A percentile compares a stretch with the other conserved stretches of the same genome.
Conservation (phyloP, 2,888 invertebrate genomes). For the Tridacna gigas region DNA sequence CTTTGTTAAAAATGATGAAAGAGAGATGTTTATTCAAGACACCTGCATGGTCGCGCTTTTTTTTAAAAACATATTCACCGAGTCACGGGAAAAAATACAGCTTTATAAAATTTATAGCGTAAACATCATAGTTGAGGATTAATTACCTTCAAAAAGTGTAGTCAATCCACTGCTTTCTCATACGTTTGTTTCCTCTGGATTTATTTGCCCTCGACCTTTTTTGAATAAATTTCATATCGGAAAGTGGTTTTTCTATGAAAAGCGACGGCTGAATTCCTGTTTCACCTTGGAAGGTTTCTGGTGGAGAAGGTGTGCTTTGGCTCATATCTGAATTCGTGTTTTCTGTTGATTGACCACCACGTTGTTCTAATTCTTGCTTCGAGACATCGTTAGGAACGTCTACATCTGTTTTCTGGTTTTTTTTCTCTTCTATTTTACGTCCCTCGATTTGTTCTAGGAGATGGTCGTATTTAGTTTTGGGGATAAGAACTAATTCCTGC, state of each 20-base stretch:
- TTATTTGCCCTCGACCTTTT: constrained; percentile 8
- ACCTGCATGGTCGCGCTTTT: neutral
- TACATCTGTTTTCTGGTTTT: neutral
- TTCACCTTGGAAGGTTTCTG: neutral
- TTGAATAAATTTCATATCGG: constrained; percentile 36
- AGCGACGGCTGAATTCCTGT: constrained; percentile 25
- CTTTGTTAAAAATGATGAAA: neutral
- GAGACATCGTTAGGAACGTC: neutral
- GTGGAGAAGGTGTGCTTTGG: neutral
- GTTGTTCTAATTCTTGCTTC: neutral
- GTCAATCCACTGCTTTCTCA: neutral
- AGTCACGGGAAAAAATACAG: neutral
- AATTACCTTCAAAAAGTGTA: neutral
- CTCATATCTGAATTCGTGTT: neutral
- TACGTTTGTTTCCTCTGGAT: constrained; percentile 5
- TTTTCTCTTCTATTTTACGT: neutral
- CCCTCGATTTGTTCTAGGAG: constrained; percentile 26
- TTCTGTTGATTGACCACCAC: neutral
- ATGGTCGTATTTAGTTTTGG: constrained; percentile 48
- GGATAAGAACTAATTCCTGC: constrained; percentile 38
- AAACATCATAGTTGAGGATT: constrained; percentile 8
- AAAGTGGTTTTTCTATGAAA: constrained; percentile 42
- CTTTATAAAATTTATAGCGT: constrained; percentile 18
- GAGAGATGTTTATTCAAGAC: neutral
- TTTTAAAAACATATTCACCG: too few species aligned